These are phyloP conservation scores for Otus scops DNA, from an alignment of 2,797 vertebrate genomes.

Conservation along the genomic window DNA sequence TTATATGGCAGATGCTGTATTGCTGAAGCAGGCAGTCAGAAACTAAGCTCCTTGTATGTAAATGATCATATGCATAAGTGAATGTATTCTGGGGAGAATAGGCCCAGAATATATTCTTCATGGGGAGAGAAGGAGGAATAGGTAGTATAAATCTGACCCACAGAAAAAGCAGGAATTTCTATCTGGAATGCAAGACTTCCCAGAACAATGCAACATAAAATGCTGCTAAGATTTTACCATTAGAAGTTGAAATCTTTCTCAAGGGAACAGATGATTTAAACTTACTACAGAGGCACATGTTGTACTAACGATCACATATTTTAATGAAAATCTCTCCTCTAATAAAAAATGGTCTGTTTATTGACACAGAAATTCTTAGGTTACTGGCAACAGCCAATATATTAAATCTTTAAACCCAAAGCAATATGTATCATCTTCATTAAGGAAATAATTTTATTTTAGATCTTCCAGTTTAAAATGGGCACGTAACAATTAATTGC, in stretches of 20 bases:
- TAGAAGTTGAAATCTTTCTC: not conserved
- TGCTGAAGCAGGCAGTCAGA: conserved; percentile 31
- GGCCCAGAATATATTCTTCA: not conserved
- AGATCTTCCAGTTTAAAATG: not conserved
- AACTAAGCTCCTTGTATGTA: conserved; percentile 10
- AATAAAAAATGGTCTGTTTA: not conserved
- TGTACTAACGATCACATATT: not conserved
- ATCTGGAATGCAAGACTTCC: not conserved
- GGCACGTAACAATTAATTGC: not conserved
- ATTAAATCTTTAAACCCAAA: not conserved
- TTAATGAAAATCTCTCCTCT: not conserved
- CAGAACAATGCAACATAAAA: not conserved
- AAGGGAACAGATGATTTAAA: not conserved
- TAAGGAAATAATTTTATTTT: not conserved
- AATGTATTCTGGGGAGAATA: not conserved
- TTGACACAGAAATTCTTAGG: not conserved
- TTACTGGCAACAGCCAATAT: not conserved
- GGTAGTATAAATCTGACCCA: not conserved
- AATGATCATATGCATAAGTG: not conserved
- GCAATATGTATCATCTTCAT: not conserved
- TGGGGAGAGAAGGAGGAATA: not conserved
- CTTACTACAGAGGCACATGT: not conserved
- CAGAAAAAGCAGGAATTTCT: not conserved
- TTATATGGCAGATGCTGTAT: conserved; percentile 55
- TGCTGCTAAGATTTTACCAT: not conserved